phyloP scores from a whole-genome alignment of 2,797 vertebrate species.

The Valencia hispanica region DNA sequence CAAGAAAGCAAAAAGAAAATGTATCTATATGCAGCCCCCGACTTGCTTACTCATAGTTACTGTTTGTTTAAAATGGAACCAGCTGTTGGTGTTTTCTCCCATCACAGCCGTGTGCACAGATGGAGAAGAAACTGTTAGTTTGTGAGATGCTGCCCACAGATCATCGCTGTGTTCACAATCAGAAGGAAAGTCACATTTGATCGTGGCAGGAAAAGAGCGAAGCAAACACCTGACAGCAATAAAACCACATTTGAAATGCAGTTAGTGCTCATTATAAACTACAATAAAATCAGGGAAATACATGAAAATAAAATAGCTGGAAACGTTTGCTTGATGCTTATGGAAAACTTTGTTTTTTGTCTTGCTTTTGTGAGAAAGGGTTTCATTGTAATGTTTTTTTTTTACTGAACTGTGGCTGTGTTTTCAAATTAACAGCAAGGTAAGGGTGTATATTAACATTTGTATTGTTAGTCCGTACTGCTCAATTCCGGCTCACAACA shows the following conservation, averaged over 20 bases:
- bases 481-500: no score
- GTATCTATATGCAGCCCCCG: slow-evolving; percentile 18
- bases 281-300: background rate
- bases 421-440: no score
- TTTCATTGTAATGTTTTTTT: background rate
- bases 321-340: background rate
- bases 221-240: background rate
- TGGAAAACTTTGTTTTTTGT: background rate
- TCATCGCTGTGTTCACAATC: slow-evolving; percentile 14
- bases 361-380: background rate
- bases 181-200: slow-evolving; percentile 9
- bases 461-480: no score
- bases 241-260: slow-evolving; percentile 6
- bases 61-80: slow-evolving; percentile 39
- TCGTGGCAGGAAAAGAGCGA: background rate
- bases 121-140: slow-evolving; percentile 7
- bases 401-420: background rate
- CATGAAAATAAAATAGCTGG: background rate
- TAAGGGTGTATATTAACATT: background rate
- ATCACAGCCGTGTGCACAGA: slow-evolving; percentile 29
- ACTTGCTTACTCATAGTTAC: slow-evolving; percentile 23
- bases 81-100: slow-evolving; percentile 45
- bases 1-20: slow-evolving; percentile 13
- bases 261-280: slow-evolving; percentile 6
- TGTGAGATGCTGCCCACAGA: slow-evolving; percentile 17